A percentile compares a stretch with the other conserved stretches of the same genome.
phyloP scores from a whole-genome alignment of 2,888 invertebrate genomes.

The Xanthorhoe designata region DNA sequence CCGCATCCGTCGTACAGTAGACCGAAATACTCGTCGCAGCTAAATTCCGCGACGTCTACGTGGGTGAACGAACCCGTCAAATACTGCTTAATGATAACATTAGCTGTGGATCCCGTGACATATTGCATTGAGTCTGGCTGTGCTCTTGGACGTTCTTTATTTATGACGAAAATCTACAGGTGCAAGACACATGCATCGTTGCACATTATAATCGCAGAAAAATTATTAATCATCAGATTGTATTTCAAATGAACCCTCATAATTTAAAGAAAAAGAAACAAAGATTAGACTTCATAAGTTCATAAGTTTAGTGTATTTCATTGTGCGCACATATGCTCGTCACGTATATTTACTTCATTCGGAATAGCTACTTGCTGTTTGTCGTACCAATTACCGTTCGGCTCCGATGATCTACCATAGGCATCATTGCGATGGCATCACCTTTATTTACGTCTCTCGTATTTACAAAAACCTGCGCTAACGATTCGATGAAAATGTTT shows the following conservation, averaged over 20 bases:
- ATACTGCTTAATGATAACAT: slow-evolving; percentile 58
- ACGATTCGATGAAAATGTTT: slow-evolving; percentile 56
- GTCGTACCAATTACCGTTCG: slow-evolving; percentile 40
- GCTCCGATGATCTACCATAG: slow-evolving; percentile 27
- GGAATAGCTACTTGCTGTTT: slow-evolving; percentile 33
- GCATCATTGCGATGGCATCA: slow-evolving; percentile 31
- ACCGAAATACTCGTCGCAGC: slow-evolving; percentile 77
- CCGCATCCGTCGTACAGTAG: slow-evolving; percentile 69
- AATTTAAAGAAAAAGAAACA: slow-evolving; percentile 18
- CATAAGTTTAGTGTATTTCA: slow-evolving; percentile 2
- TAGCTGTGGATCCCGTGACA: slow-evolving; percentile 45
- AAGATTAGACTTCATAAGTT: slow-evolving; percentile 10
- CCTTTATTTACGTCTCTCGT: slow-evolving; percentile 25
- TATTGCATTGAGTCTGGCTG: slow-evolving; percentile 25
- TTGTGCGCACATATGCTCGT: slow-evolving; percentile 30
- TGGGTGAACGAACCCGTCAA: slow-evolving; percentile 75
- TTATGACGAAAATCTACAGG: slow-evolving; percentile 6
- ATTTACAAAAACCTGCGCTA: slow-evolving; percentile 35
- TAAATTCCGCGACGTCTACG: slow-evolving; percentile 83
- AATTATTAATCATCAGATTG: neutral
- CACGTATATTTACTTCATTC: slow-evolving; percentile 37
- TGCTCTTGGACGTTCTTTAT: neutral
- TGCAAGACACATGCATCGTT: neutral
- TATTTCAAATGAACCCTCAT: neutral
- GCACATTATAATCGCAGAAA: neutral